A percentile compares a stretch with the other conserved stretches of the same genome.
phyloP scores from a whole-genome alignment of 2,888 invertebrate species.

The Neelides folsomi region DNA sequence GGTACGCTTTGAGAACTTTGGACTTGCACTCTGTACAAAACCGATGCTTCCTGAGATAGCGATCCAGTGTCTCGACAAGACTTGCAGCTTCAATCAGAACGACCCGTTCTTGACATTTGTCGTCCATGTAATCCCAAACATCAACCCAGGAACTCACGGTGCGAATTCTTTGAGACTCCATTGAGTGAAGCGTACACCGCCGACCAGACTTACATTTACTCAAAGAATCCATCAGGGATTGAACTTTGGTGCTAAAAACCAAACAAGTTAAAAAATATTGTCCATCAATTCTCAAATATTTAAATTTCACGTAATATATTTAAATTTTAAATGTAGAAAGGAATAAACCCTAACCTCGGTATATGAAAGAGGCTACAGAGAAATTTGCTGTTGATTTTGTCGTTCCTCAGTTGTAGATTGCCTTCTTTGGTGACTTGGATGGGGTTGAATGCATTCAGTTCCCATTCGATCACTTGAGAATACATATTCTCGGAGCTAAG shows the following conservation, averaged over 20 bases:
- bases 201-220: constrained; percentile 39
- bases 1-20: constrained; percentile 75
- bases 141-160: constrained; percentile 49
- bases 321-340: too few species aligned
- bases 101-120: constrained; percentile 38
- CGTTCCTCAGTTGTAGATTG: constrained; percentile 63
- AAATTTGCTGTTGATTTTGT: constrained; percentile 64
- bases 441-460: constrained; percentile 77
- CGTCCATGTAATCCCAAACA: constrained; percentile 50
- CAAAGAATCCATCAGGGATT: constrained; percentile 22
- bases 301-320: too few species aligned
- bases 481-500: constrained; percentile 77
- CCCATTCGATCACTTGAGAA: constrained; percentile 67
- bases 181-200: constrained; percentile 73
- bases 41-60: constrained; percentile 69
- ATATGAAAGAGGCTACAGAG: constrained; percentile 72
- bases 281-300: constrained; percentile 1
- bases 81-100: constrained; percentile 51
- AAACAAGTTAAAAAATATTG: neutral
- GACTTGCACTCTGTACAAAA: constrained; percentile 88
- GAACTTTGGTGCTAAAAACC: constrained; percentile 25
- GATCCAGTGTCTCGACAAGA: constrained; percentile 70
- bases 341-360: constrained; percentile 79
- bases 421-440: constrained; percentile 62
- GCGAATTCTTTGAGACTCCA: constrained; percentile 70